phyloP scores from a whole-genome alignment of 1,140 invertebrate species.

The Macrosteles quadrilineatus region DNA sequence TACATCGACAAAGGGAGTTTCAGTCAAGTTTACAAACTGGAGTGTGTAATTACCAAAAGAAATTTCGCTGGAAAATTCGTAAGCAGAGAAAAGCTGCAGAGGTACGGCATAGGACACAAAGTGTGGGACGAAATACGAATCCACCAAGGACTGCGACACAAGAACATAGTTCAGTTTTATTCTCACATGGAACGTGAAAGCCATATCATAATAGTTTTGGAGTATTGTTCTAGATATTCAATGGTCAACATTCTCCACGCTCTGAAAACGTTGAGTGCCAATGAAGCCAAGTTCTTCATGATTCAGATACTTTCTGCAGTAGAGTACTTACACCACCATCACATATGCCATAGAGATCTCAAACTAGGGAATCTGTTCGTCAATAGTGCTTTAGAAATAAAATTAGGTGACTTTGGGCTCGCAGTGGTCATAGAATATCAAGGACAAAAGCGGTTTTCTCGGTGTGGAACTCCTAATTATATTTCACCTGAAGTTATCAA shows the following conservation, averaged over 20 bases:
- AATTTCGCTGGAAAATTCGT: constrained; percentile 26
- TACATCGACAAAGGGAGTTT: constrained; percentile 30
- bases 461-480: constrained; percentile 77
- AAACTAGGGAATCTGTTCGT: constrained; percentile 77
- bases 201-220: constrained; percentile 73
- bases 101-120: not conserved
- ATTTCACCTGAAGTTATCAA: constrained; percentile 72
- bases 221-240: constrained; percentile 61
- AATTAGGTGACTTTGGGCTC: constrained; percentile 77
- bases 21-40: constrained; percentile 18
- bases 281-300: constrained; percentile 73
- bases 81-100: not conserved
- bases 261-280: constrained; percentile 66
- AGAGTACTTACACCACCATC: constrained; percentile 65
- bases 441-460: constrained; percentile 42
- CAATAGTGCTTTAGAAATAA: constrained; percentile 68
- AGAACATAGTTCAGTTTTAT: constrained; percentile 70
- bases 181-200: constrained; percentile 71
- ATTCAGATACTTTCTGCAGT: constrained; percentile 67
- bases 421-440: constrained; percentile 47
- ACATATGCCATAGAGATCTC: constrained; percentile 72
- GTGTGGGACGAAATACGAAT: constrained; percentile 66
- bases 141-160: constrained; percentile 64
- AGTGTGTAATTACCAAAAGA: not conserved
- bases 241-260: constrained; percentile 57